Base-by-base conservation (phyloP, 2,797 vertebrate species). In the Lacerta bilineata region DNA sequence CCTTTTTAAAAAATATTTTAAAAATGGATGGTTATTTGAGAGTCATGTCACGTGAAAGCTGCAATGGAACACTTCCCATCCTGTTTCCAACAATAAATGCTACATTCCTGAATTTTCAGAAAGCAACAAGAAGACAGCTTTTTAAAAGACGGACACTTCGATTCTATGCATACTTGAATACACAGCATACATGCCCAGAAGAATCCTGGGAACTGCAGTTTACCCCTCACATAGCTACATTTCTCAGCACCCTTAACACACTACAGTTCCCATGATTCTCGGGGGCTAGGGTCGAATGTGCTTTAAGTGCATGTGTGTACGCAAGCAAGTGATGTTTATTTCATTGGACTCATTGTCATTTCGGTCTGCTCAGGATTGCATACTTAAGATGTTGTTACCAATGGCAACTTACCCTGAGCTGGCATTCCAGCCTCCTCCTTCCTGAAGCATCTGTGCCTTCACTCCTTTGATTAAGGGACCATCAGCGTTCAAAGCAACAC, bases 311-410 rank as follows among this genome's bases (percentile, higher is more conserved):
- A 55, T 55, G 50, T 55, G 13, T 79, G 64, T 74, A 78, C 83
- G 75, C 43, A 83, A 84, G 81, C 36, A 78, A 78, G 33, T 69
- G 74, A 81, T 88, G 74, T 59, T 88, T 83, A 78, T 83, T 88
- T 83, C 66, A 78, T 39, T n/a, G 25, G 81, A 81, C 81, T 77
- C 43, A 5, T 78, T 88, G 69, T 81, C 81, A 59, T 25, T 88
- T 88, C 79, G 17, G 27, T 84, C 66, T 69, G 82, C 74, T 88
- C 59, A 84, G 79, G 81, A 79, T 78, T 74, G 77, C 87, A 88
- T 78, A 84, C 75, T 88, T 78, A 88, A 20, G 81, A 88, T 61
- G 33, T 64, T 88, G 74, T 88, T 84, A 59, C 87, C 81, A 88
- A 84, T 71, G 46, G 87, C 84, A 88, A 88, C 74, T 71, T 79